Evolutionary conservation across 1,140 invertebrate species (phyloP), one percentile per base, ranked within the genome.

Genomic region (Cataglyphis hispanica): DNA sequence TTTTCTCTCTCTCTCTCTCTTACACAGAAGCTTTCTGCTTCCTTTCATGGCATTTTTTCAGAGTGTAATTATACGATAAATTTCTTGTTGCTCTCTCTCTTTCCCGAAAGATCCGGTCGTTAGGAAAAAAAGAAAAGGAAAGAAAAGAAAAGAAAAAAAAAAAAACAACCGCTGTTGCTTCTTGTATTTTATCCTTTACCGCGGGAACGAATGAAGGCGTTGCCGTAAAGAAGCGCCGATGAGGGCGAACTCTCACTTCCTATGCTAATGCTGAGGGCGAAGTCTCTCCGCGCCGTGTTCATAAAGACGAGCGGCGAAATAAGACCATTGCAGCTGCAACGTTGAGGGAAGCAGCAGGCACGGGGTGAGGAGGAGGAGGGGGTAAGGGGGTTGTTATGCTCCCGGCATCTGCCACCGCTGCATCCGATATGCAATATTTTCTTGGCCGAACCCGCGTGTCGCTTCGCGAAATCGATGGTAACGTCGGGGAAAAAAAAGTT

Each of bases 401-500:
- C 89, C 84, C 88, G 91, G 90, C 92, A 93, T 92, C 92, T 93
- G 92, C 89, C 86, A 89, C 92, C 87, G 67, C 87, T 87, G 85
- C 81, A 89, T 86, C 90, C 86, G 91, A 92, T 92, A 92, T 92
- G 89, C 74, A 84, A 89, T 89, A 93, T 92, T 93, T 91, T 92
- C 92, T 91, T 93, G 88, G 88, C 72, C 84, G 64, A 60, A 60
- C 78, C 78, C 80, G 50, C 37, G 74, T 40, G 75, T 13, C 46
- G 37, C 70, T 72, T 72, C 58, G 31, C 63, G 31, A 25, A 50
- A 58, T 81, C 74, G 74, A 78, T 43, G 60, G 60, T 53, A 58
- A 43, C 46, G 16, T 16, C 16, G 16, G 31, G 19, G 40, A 76
- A 60, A 67, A 69, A 69, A 72, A 78, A 89, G 58, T 34, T 69